phyloP scores from a whole-genome alignment of 2,113 vertebrate genomes.

The Cebidichthys violaceus region DNA sequence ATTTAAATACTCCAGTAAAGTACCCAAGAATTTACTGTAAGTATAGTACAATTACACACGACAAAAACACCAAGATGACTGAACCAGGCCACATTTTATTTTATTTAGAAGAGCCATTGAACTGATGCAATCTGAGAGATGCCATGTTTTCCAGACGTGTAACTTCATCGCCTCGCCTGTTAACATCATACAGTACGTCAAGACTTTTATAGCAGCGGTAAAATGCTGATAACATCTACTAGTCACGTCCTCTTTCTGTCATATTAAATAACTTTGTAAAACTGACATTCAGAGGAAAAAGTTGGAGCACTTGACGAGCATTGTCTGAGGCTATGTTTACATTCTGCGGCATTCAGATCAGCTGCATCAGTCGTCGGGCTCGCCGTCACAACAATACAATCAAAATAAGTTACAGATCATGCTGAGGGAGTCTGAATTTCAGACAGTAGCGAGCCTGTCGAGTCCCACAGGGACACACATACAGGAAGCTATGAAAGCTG shows the following conservation, averaged over 20 bases:
- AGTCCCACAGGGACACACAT: constrained; percentile 76
- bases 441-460: constrained; percentile 73
- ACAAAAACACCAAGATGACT: constrained; percentile 2
- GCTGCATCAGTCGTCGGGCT: constrained; percentile 18
- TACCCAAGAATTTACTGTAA: neutral
- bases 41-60: neutral
- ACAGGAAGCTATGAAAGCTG: constrained; percentile 52
- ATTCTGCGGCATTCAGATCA: constrained; percentile 40
- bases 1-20: neutral
- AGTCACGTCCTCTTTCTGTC: constrained; percentile 20
- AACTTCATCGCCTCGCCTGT: neutral
- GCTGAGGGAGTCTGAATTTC: constrained; percentile 81
- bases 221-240: constrained; percentile 16
- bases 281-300: constrained; percentile 28
- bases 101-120: constrained; percentile 20
- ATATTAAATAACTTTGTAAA: constrained; percentile 44
- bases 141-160: constrained; percentile 14
- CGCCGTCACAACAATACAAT: constrained; percentile 50
- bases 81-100: constrained; percentile 68
- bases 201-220: constrained; percentile 6
- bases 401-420: constrained; percentile 73
- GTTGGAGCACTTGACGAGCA: neutral
- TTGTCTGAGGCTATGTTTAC: constrained; percentile 20
- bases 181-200: neutral
- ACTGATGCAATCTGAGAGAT: constrained; percentile 34